These are phyloP conservation scores for Drosophila ananassae DNA, from an alignment of 1,140 invertebrate species.

Conservation along the genomic window DNA sequence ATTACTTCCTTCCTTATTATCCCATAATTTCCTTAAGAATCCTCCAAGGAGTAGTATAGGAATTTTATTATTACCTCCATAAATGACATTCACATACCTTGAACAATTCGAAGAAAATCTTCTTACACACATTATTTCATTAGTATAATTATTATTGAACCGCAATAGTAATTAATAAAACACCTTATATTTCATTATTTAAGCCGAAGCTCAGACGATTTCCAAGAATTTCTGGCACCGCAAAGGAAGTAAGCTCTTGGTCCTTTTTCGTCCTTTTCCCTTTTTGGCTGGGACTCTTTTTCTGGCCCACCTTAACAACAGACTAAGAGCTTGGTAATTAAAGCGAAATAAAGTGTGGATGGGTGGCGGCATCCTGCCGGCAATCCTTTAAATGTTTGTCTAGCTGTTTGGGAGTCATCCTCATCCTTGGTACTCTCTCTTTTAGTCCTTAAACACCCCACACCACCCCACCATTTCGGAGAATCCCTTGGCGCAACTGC, in stretches of 20 bases:
- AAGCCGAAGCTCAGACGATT: background rate
- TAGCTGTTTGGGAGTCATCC: constrained; percentile 54
- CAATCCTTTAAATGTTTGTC: constrained; percentile 63
- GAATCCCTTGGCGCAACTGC: background rate
- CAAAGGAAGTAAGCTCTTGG: constrained; percentile 4
- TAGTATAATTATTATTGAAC: background rate
- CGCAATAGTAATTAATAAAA: constrained; percentile 21
- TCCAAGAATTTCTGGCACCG: constrained; percentile 4
- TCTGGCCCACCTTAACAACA: constrained; percentile 1
- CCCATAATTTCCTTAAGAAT: too few relatives aligned
- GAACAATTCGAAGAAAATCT: too few relatives aligned
- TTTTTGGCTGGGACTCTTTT: constrained; percentile 1
- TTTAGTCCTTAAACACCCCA: background rate
- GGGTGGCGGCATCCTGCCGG: constrained; percentile 46
- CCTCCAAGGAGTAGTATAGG: too few relatives aligned
- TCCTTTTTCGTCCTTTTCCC: background rate
- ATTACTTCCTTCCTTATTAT: too few relatives aligned
- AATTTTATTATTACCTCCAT: too few relatives aligned
- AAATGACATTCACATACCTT: background rate
- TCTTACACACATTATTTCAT: background rate
- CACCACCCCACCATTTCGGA: background rate
- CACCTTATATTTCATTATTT: constrained; percentile 10
- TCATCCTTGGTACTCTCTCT: constrained; percentile 35
- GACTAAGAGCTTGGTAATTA: constrained; percentile 56
- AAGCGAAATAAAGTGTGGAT: constrained; percentile 60